Conservation (phyloP, 2,888 invertebrate species). For the Drosophila mettleri region DNA sequence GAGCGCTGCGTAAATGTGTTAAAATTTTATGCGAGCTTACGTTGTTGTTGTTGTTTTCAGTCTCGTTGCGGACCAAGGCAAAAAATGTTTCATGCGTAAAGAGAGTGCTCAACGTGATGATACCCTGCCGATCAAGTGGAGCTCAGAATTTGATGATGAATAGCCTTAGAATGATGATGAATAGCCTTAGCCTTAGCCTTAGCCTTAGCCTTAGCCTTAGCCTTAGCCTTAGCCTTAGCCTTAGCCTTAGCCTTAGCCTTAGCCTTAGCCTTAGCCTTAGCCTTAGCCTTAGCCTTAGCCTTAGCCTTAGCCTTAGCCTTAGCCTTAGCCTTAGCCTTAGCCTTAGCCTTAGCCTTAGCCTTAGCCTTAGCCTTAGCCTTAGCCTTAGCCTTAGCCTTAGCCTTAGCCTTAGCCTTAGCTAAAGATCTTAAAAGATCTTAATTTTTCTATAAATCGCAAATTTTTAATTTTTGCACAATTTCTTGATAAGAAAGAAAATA, state of each 20-base stretch:
- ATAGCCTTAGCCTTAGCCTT: neutral
- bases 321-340: neutral
- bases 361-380: neutral
- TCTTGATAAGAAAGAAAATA: neutral
- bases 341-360: neutral
- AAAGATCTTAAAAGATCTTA: no score
- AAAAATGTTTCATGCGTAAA: neutral
- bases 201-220: neutral
- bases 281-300: neutral
- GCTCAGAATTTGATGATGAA: neutral
- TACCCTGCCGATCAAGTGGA: neutral
- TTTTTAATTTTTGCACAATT: no score
- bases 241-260: neutral
- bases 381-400: neutral
- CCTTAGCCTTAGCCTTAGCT: neutral
- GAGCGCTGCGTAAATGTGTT: constrained; percentile 64
- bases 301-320: neutral
- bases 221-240: neutral
- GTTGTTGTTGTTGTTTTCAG: constrained; percentile 14
- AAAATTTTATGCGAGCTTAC: constrained; percentile 43
- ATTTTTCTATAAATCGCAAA: no score
- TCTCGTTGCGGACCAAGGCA: constrained; percentile 2
- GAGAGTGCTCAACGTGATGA: neutral
- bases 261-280: neutral
- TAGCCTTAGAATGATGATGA: no score